Evolutionary conservation across 2,113 vertebrate species (phyloP), one percentile per base, ranked within the genome.

Genomic region (Holacanthus passer): DNA sequence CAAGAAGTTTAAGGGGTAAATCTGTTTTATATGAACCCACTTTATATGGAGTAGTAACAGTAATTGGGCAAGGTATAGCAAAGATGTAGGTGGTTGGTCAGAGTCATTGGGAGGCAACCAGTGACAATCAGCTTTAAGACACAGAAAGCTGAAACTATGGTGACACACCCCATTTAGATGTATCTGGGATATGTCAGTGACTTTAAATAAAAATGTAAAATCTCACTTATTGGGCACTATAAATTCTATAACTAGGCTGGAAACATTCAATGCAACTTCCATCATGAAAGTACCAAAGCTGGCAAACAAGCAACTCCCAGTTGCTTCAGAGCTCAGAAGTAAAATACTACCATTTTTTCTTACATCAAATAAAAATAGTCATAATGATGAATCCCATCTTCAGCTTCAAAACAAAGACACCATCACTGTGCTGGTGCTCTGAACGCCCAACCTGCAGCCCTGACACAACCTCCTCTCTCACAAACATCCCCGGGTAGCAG

Each of bases 401-500:
- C 29, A 50, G 64, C 29, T 65, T 62, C 32, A 37, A 29, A 56
- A 55, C 45, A 48, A 41, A 41, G 24, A n/a, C 32, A 11, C 13
- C 48, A 31, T 1, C 35, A 3, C n/a, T 17, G 48, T 55, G 56
- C 8, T 65, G 14, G 43, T 64, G 32, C 67, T 62, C 13, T 48
- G 47, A 73, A 58, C 1, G 31, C 5, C 13, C 50, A 55, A 68
- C 65, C 82, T 56, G 64, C 82, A 58, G 55, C 68, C 83, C 50
- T 37, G 77, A 63, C 32, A 55, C 48, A 31, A 83, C 53, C 78
- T 67, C 31, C 43, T 27, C 77, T 58, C 58, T 29, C 72, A 59
- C 58, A 69, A 85, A 65, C 56, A 83, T 64, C 65, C 63, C 7
- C 48, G 56, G 73, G 73, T 27, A 55, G 58, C 56, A 81, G 48